phyloP scores from a whole-genome alignment of 2,113 vertebrate genomes.

The Sceloporus undulatus region DNA sequence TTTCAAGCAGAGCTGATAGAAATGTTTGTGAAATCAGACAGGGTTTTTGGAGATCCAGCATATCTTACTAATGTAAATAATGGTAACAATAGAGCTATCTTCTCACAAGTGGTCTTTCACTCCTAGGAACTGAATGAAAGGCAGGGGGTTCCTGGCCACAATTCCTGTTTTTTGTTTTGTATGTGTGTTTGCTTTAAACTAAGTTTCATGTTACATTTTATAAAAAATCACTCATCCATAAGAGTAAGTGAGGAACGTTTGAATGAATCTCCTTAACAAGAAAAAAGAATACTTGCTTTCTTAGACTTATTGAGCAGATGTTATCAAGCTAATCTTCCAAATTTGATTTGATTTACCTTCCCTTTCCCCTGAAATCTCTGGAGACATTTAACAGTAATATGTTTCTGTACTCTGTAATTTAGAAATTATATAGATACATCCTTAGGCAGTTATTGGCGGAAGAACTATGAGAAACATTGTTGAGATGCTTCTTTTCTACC shows the following conservation, averaged over 20 bases:
- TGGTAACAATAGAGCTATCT: conserved; percentile 54
- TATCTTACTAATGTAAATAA: conserved; percentile 67
- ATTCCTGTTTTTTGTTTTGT: not conserved
- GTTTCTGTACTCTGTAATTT: not conserved
- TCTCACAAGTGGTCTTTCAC: conserved; percentile 50
- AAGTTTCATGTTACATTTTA: not conserved
- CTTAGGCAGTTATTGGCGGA: no score
- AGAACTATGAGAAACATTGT: not conserved
- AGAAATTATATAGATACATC: not conserved
- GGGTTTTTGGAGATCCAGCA: conserved; percentile 47
- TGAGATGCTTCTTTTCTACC: conserved; percentile 2
- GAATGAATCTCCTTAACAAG: conserved; percentile 37
- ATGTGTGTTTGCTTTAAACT: not conserved
- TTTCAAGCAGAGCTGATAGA: conserved; percentile 81
- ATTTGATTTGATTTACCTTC: conserved; percentile 22
- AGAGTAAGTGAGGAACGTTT: not conserved
- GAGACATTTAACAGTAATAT: conserved; percentile 37
- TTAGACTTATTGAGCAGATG: conserved; percentile 28
- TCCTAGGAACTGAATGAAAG: conserved; percentile 26
- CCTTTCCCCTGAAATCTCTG: not conserved
- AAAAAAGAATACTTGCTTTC: not conserved
- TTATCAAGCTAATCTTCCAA: conserved; percentile 26
- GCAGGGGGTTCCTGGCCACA: conserved; percentile 4
- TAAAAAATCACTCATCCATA: not conserved
- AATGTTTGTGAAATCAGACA: conserved; percentile 81